phyloP scores from a whole-genome alignment of 2,888 invertebrate species.

The Platycheirus rosarum region DNA sequence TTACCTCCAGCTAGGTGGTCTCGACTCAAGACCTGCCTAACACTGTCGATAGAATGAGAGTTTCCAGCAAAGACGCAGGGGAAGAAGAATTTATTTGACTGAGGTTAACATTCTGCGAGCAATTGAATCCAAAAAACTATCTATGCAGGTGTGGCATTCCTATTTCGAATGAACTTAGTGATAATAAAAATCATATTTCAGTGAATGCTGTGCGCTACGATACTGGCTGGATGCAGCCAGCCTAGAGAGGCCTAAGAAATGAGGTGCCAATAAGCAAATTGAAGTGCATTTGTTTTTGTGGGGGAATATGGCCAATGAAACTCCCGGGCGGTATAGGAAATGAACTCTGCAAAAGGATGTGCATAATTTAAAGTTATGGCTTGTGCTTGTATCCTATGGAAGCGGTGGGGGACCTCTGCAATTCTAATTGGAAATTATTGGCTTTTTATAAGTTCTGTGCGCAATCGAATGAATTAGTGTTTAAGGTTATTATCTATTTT shows the following conservation, averaged over 20 bases:
- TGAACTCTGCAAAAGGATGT: conserved; percentile 13
- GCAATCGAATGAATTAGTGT: no score
- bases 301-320: conserved; percentile 4
- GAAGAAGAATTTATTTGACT: no score
- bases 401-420: not conserved
- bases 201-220: conserved; percentile 8
- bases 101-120: conserved; percentile 15
- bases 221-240: not conserved
- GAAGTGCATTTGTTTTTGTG: conserved; percentile 46
- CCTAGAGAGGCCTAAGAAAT: conserved; percentile 18
- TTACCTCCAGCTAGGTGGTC: conserved; percentile 58
- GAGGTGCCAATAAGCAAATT: conserved; percentile 55
- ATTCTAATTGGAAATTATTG: conserved; percentile 3
- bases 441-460: no score
- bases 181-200: conserved; percentile 69
- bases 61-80: no score
- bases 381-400: not conserved
- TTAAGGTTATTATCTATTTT: no score
- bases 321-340: conserved; percentile 27
- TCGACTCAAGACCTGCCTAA: conserved; percentile 21
- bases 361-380: conserved; percentile 17
- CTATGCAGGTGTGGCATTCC: conserved; percentile 66
- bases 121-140: conserved; percentile 24
- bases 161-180: conserved; percentile 56
- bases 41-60: not conserved